phyloP scores from a whole-genome alignment of 2,888 invertebrate species.

The Tuberolachnus salignus region DNA sequence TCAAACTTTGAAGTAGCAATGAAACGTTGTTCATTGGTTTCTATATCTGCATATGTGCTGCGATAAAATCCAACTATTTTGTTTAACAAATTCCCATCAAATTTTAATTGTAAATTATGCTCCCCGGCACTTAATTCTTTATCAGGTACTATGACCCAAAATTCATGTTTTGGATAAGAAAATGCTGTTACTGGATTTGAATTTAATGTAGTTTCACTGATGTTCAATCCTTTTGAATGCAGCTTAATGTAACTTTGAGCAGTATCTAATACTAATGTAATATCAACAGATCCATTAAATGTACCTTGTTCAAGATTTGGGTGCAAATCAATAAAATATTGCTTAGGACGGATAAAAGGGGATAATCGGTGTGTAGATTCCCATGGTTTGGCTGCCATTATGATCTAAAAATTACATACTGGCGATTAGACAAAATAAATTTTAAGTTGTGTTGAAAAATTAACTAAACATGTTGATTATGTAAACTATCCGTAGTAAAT shows the following conservation, averaged over 20 bases:
- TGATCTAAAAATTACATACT: slow-evolving; percentile 30
- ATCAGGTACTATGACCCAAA: slow-evolving; percentile 59
- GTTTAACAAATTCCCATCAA: slow-evolving; percentile 66
- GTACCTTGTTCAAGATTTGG: slow-evolving; percentile 69
- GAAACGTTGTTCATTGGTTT: slow-evolving; percentile 67
- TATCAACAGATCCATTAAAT: slow-evolving; percentile 68
- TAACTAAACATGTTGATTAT: background rate
- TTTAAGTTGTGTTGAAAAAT: background rate
- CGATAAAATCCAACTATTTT: slow-evolving; percentile 71
- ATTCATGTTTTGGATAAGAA: slow-evolving; percentile 60
- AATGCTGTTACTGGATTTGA: slow-evolving; percentile 61
- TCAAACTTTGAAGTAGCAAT: slow-evolving; percentile 94
- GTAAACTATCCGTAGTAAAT: background rate
- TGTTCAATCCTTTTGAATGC: slow-evolving; percentile 69
- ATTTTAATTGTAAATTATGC: slow-evolving; percentile 65
- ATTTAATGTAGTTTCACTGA: slow-evolving; percentile 63
- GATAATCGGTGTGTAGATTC: slow-evolving; percentile 62
- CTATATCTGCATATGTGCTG: slow-evolving; percentile 65
- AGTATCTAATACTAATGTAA: slow-evolving; percentile 64
- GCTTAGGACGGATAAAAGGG: slow-evolving; percentile 67
- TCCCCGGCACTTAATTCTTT: slow-evolving; percentile 60
- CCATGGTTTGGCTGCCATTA: slow-evolving; percentile 58
- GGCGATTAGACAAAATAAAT: background rate
- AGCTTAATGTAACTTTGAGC: slow-evolving; percentile 66
- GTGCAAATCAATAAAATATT: slow-evolving; percentile 72